Percentiles rank a stretch among this genome's conserved stretches.
Evolutionary conservation across 2,113 vertebrate species (phyloP).

Genomic region (Pungitius pungitius): DNA sequence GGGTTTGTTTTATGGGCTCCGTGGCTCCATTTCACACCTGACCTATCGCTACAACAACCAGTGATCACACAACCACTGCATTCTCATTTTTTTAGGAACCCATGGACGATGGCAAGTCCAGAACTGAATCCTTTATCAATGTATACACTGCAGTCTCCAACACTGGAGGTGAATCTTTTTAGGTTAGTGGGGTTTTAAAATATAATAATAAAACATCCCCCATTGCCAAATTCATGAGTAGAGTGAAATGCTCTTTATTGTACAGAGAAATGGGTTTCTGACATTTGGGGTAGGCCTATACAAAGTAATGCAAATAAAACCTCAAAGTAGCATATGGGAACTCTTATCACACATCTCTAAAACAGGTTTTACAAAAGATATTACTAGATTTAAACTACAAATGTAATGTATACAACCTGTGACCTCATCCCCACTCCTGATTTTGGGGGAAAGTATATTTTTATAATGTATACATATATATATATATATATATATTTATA

Average conservation of each 20-base stretch:
- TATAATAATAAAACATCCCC: too few relatives aligned
- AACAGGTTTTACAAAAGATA: background rate
- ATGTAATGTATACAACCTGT: background rate
- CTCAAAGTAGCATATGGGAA: background rate
- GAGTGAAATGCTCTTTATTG: too few relatives aligned
- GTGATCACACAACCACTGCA: background rate
- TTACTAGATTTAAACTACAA: background rate
- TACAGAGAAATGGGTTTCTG: background rate
- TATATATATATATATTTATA: too few relatives aligned
- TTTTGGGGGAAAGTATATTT: too few relatives aligned
- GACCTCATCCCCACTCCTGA: too few relatives aligned
- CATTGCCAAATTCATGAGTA: too few relatives aligned
- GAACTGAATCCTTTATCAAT: background rate
- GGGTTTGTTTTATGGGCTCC: background rate
- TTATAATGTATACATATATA: too few relatives aligned
- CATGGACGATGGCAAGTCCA: background rate
- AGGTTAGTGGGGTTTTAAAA: too few relatives aligned
- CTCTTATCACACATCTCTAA: background rate
- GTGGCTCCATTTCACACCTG: background rate
- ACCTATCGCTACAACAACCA: background rate
- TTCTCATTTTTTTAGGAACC: background rate
- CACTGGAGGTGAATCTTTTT: background rate
- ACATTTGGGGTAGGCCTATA: background rate
- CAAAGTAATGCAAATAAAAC: background rate
- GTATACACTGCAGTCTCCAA: background rate